Evolutionary conservation across 2,888 invertebrate species (phyloP), one percentile per base, ranked within the genome.

Genomic region (Trichogramma dendrolimi): DNA sequence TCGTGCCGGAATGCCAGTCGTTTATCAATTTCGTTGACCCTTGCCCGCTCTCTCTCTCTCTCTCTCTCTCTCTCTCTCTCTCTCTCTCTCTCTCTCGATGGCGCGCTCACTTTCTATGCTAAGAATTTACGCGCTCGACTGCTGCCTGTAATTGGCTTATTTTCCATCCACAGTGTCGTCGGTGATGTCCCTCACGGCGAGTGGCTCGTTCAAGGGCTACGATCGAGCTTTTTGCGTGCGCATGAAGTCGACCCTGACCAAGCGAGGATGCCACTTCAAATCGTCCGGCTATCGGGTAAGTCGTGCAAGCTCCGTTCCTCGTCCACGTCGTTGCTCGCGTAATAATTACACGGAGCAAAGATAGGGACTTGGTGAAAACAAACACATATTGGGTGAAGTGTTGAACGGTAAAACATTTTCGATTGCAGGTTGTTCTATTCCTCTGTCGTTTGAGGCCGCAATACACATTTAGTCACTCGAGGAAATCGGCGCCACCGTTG

Each of bases 161-260:
- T 58, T 62, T 71, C 75, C 75, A 67, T 74, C 79, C 79, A 65
- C 83, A 93, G 94, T 94, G 68, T 89, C 93, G 59, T 86, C 92
- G 67, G 86, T 89, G 76, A 94, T 94, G 94, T 86, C 87, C 59
- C 80, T 93, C 70, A 85, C 85, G 55, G 85, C 89, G 10, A 86
- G 85, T 63, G 86, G 87, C 61, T 76, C 81, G 49, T 94, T 88
- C 81, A 89, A 91, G 76, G 94, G 94, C 47, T 87, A 92, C 81
- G 94, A 95, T 73, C 82, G 95, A 73, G 92, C 94, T 50, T 95
- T 96, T 81, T 97, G 96, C 81, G 85, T 97, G 55, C 86, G 97
- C 69, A 97, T 97, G 96, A 97, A 97, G 80, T 97, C 97, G 60
- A 97, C 97, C 0, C 84, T 97, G 66, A 96, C 97, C 55, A 97